Evolutionary conservation across 1,140 invertebrate genomes (phyloP), one percentile per base, ranked within the genome.

Genomic region (Hesperophylax magnus): DNA sequence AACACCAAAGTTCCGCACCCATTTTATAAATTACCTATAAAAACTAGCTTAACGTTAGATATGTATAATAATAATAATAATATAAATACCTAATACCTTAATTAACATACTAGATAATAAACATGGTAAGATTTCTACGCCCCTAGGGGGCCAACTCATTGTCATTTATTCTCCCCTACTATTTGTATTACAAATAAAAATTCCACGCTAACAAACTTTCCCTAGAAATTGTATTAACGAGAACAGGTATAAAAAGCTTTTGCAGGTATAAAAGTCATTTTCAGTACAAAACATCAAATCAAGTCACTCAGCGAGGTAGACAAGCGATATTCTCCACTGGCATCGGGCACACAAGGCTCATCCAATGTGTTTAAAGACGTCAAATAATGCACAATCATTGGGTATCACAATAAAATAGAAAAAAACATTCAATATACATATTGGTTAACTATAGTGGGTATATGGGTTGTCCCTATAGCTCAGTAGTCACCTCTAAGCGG

Each of bases 1-100:
- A 27, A 65, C 67, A 53, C 67, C 22, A 20, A 71, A 20, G 39
- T 52, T 71, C 20, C 34, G 39, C 22, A 71, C 31, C 20, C 31
- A 47, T 18, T 69, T 69, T n/a, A 69, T 69, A 69, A 69, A 69
- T 69, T 69, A 69, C 34, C 65, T 69, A 69, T 39, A 69, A 52
- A 69, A 69, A 47, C 65, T 69, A 69, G 1, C 34, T 69, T 39
- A 69, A 18, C 34, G 9, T 5, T 69, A 69, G 31, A 47, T 69
- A 69, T 69, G 65, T 69, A 69, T 63, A 24, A 63, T 61, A 61
- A 22, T n/a, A n/a, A 69, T 63, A 24, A 63, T 34, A 69, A 69
- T 69, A 69, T 69, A 69, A 69, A 69, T 69, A 63, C 14, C 22
- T 34, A 65, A 65, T 65, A 65, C 61, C 61, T 31, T 24, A 65